Evolutionary conservation across 2,113 vertebrate genomes (phyloP), one percentile per base, ranked within the genome.

Genomic region (Notarius lentiginosus): DNA sequence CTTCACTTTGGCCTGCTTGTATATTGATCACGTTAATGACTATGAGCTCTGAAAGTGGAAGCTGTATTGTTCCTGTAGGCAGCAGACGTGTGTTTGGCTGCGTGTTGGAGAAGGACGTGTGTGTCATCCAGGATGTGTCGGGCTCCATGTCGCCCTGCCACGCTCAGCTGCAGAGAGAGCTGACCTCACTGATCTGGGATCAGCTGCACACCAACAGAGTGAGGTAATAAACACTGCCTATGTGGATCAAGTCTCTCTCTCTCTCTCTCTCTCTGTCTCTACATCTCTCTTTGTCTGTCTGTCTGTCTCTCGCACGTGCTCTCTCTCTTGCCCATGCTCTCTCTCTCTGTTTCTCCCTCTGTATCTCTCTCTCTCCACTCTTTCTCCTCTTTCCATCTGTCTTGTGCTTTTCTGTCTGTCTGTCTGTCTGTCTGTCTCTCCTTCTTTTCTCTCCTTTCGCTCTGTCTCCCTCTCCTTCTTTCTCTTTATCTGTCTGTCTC

Each of bases 141-240:
- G 96, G 96, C 55, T 97, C 96, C 88, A 95, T 96, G 94, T 93
- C 90, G 34, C 90, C 92, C 0, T 85, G 91, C 84, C 90, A 96
- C 89, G 86, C 91, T 51, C 66, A 90, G 24, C 24, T 97, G 83
- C 94, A 91, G 60, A 93, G 88, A 53, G 95, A 93, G 77, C 90
- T 96, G 77, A n/a, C 90, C 41, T 94, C 95, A 27, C 94, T 97
- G 63, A 93, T 97, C 87, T 97, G 96, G 96, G 97, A 97, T 51
- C 96, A 97, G 89, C 94, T 97, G 79, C 90, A 95, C 75, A 91
- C 88, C 87, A 93, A 91, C 55, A 89, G 90, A 56, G 70, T 93
- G 86, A 95, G 95, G 96, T 96, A 12, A 61, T 41, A 4, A 11
- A 22, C 72, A 75, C 22, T 9, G 56, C 17, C 14, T 51, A 24